Base-by-base conservation (phyloP, 2,888 invertebrate genomes). In the Emmelina monodactyla region DNA sequence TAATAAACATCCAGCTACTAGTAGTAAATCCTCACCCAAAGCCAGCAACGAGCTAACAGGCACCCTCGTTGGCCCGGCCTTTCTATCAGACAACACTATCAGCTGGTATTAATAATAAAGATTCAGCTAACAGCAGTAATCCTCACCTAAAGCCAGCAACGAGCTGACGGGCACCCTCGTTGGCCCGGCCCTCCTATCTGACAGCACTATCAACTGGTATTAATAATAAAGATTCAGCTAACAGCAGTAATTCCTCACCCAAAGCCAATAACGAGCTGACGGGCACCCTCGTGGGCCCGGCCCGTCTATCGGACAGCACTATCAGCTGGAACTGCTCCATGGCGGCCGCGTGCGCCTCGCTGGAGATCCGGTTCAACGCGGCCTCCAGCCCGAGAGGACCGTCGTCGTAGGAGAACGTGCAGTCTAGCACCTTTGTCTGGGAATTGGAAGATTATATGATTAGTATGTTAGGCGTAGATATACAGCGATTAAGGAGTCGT, bases 201-300 rank as follows among this genome's bases (percentile, higher is more conserved):
- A 92, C 31, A 98, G 78, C 33, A 98, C 85, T 22, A 98, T 78
- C 16, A 98, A 83, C 65, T 94, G 92, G 75, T 88, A 92, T n/a
- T n/a, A n/a, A n/a, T n/a, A n/a, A n/a, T n/a, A n/a, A n/a, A n/a
- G n/a, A n/a, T n/a, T n/a, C n/a, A n/a, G n/a, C n/a, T n/a, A n/a
- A n/a, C n/a, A n/a, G n/a, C n/a, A n/a, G n/a, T n/a, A n/a, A n/a
- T n/a, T n/a, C 11, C 12, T 37, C 28, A 65, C 67, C 97, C 34
- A 96, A 76, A 1, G 93, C 91, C 39, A 97, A 70, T 39, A 97
- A 75, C 14, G 91, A 87, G 54, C 94, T 94, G 40, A 89, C 85
- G 1, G 92, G 92, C 32, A 90, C 83, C 37, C 88, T 70, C 1
- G 78, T 73, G 0, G 82, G 78, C 0, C 88, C 86, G 3, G 84